Evolutionary conservation across 2,113 vertebrate genomes (phyloP), one percentile per base, ranked within the genome.

Genomic region (Corythoichthys intestinalis): DNA sequence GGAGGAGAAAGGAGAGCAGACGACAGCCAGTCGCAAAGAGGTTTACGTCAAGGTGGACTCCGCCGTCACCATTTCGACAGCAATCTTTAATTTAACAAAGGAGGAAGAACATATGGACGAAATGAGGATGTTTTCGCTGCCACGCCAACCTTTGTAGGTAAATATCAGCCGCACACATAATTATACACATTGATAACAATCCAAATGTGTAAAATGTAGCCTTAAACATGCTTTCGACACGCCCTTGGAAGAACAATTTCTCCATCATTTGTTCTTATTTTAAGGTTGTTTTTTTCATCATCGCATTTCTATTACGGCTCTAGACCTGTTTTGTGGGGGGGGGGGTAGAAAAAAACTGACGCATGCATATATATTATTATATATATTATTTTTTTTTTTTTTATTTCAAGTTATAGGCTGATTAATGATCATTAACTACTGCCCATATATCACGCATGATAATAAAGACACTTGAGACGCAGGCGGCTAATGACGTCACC

Each of bases 71-170:
- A 44, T 39, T 39, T 5, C 39, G 37, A 39, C 2, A 41, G 9
- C 17, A 28, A 28, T 44, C n/a, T 47, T 47, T 63, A 28, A 11
- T 13, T 46, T 4, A 13, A 47, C 4, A 46, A 13, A 34, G 20
- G 6, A 34, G 11, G n/a, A 63, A 28, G 41, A 61, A 41, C n/a
- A 38, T 14, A 58, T 14, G 34, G 35, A 17, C 39, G 7, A 37
- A 61, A 38, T 14, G 13, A 59, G 34, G 57, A 59, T 59, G 34
- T 6, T 38, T 15, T 61, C 4, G 59, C 37, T 46, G n/a, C 41
- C 11, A 34, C 61, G 61, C 39, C 17, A 11, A 17, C n/a, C 59
- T 12, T 62, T 62, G 17, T 62, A 62, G 39, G 59, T 62, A 62
- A 62, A 62, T 61, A 61, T 61, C 38, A 10, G 59, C 59, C 11